Evolutionary conservation across 1,140 invertebrate genomes (phyloP), one percentile per base, ranked within the genome.

Genomic region (Eupeodes corollae): DNA sequence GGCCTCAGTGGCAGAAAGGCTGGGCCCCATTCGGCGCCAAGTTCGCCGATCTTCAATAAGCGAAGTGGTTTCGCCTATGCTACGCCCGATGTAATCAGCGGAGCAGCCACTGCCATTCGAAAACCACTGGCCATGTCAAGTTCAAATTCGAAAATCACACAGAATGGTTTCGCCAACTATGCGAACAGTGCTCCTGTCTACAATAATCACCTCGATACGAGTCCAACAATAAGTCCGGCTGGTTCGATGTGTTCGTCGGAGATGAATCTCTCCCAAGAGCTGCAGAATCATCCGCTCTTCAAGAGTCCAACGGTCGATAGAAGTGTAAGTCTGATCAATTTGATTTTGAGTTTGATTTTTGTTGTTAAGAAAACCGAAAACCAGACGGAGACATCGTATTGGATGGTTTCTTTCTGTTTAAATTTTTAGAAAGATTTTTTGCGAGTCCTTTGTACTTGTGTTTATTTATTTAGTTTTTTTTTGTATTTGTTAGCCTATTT

Each of bases 21-120:
- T 66, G 71, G 63, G 56, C 77, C 77, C 37, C 69, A 74, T 48
- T 82, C 79, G n/a, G 81, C 78, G 6, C 80, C 79, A 3, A 82
- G 72, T 61, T 83, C 79, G 14, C 81, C 80, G 1, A 79, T 77
- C 2, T 63, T 71, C 66, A 73, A 53, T 60, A 67, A 63, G 42
- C 57, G 45, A 6, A 39, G 30, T 11, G 42, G 40, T 3, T 43
- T 49, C 37, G 33, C 46, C 19, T 53, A 50, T 42, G 44, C 48
- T 56, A 10, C 54, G 51, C 46, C 50, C 30, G 41, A 49, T 32
- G 41, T 52, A 48, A 31, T 49, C 21, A 38, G 44, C 46, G 42
- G 51, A 44, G 55, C 47, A 31, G 37, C 47, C 12, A 35, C 34
- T 35, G 34, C 12, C 10, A 60, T 34, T 59, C 51, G 10, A 57